phyloP scores from a whole-genome alignment of 2,888 invertebrate species.

The Thumatha senex region DNA sequence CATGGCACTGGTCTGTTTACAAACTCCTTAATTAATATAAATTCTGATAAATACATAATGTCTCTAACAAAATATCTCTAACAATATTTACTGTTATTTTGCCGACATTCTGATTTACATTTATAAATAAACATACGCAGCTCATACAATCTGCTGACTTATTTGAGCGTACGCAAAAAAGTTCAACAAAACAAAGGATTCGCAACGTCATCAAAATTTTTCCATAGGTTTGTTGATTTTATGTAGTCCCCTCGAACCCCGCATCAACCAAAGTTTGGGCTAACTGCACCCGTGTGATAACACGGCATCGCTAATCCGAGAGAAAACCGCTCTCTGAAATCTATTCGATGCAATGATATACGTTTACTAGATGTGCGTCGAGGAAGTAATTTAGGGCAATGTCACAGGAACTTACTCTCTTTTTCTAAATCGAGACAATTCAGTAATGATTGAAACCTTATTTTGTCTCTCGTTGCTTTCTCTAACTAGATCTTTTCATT shows the following conservation, averaged over 20 bases:
- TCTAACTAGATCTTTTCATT: no score
- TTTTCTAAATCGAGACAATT: no score
- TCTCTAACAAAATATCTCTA: no score
- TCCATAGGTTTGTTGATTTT: conserved; percentile 31
- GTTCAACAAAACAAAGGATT: conserved; percentile 6
- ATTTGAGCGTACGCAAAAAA: background rate
- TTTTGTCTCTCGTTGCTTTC: no score
- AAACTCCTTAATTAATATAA: no score
- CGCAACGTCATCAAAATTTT: conserved; percentile 18
- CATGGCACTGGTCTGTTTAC: no score
- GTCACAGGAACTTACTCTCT: no score
- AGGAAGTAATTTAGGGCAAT: no score
- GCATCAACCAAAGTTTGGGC: conserved; percentile 45
- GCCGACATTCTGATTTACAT: no score
- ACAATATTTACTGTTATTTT: no score
- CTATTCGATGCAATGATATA: conserved; percentile 45
- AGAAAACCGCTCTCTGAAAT: conserved; percentile 57
- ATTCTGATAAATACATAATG: no score
- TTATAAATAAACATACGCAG: background rate
- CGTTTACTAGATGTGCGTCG: conserved; percentile 27
- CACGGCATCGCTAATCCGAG: conserved; percentile 64
- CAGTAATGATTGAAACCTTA: no score
- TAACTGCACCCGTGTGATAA: conserved; percentile 72
- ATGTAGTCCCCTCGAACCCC: conserved; percentile 17
- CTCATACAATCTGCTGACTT: background rate